Percentiles rank a stretch among this genome's conserved stretches.
phyloP scores from a whole-genome alignment of 2,888 invertebrate genomes.

The Ophion ellenae region DNA sequence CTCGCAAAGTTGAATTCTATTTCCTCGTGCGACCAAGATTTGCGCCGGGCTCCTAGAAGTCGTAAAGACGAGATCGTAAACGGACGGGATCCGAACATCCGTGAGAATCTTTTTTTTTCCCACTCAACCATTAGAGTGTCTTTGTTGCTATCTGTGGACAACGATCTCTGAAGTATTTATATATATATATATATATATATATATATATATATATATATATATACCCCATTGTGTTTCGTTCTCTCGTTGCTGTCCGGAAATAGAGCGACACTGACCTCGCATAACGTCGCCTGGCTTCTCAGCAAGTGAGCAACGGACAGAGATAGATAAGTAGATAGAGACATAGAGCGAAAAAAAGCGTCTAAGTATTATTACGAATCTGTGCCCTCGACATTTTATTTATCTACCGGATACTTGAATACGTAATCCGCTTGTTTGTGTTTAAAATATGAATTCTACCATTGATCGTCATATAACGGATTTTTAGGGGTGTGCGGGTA shows the following conservation, averaged over 20 bases:
- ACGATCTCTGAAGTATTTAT: conserved; percentile 31
- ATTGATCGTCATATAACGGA: too few species aligned
- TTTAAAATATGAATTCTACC: neutral
- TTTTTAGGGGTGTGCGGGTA: too few species aligned
- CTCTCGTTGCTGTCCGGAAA: conserved; percentile 60
- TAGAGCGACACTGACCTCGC: conserved; percentile 67
- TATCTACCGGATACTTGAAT: neutral
- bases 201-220: neutral
- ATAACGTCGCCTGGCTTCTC: conserved; percentile 44
- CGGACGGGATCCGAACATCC: conserved; percentile 53
- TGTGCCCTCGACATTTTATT: conserved; percentile 44
- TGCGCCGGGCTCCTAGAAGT: conserved; percentile 35
- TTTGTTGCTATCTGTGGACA: conserved; percentile 43
- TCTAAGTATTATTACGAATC: conserved; percentile 44
- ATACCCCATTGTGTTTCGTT: neutral
- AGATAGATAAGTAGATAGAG: neutral
- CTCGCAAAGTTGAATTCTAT: neutral
- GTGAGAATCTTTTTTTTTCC: conserved; percentile 46
- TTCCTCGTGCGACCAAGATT: conserved; percentile 18
- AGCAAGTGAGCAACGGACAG: conserved; percentile 9
- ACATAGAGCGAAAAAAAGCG: neutral
- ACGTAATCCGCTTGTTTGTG: neutral
- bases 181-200: neutral
- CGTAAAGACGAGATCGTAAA: conserved; percentile 62
- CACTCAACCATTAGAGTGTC: conserved; percentile 17